Evolutionary conservation across 2,888 invertebrate genomes (phyloP).

Genomic region (Chrysina gloriosa): DNA sequence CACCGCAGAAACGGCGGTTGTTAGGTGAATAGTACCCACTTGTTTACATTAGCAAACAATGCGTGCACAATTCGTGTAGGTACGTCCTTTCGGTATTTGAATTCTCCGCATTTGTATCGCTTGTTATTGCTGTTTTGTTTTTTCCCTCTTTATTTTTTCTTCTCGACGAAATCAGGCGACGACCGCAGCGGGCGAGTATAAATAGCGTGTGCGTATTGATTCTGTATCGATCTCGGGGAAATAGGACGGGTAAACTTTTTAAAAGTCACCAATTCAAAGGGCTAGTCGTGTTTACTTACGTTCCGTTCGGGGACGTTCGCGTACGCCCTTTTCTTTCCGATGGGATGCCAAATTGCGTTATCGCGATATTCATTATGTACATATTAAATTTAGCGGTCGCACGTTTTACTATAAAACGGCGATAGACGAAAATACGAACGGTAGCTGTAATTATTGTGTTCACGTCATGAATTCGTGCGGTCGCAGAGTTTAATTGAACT

Average conservation of each 20-base stretch:
- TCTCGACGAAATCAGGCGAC: no score
- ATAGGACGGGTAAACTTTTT: no score
- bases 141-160: no score
- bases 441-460: not conserved
- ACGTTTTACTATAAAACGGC: not conserved
- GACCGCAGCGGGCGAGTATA: no score
- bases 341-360: not conserved
- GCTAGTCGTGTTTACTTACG: no score
- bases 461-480: not conserved
- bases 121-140: not conserved
- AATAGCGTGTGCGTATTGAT: no score
- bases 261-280: no score
- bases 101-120: not conserved
- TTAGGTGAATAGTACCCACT: not conserved
- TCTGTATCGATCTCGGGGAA: no score
- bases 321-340: no score
- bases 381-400: not conserved
- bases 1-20: slow-evolving; percentile 1
- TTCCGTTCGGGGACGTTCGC: not conserved
- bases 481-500: slow-evolving; percentile 8
- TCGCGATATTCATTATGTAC: not conserved
- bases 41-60: slow-evolving; percentile 29
- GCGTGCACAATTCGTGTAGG: not conserved
- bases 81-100: not conserved
- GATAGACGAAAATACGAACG: slow-evolving; percentile 10